phyloP scores from a whole-genome alignment of 2,797 vertebrate genomes.

The Ceryle rudis region DNA sequence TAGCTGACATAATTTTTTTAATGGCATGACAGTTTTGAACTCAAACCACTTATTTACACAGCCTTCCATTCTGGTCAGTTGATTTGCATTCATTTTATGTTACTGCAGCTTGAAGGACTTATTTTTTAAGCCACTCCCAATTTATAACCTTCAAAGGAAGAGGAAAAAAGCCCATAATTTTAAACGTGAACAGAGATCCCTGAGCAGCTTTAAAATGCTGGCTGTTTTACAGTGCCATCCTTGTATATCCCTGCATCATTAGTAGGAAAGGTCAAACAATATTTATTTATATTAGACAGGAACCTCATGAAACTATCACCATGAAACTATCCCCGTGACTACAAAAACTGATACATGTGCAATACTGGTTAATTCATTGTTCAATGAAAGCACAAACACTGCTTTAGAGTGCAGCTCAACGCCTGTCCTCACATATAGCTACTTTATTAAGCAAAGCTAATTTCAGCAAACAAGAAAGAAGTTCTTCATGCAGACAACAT shows the following conservation, averaged over 20 bases:
- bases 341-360: constrained; percentile 8
- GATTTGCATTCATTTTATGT: background rate
- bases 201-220: background rate
- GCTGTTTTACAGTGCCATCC: background rate
- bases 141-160: background rate
- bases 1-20: background rate
- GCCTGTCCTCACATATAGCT: background rate
- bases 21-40: background rate
- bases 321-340: background rate
- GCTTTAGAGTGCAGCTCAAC: background rate
- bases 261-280: constrained; percentile 37
- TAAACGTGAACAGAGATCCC: background rate
- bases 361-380: background rate
- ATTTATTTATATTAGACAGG: constrained; percentile 40
- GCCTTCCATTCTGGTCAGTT: background rate
- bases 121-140: background rate
- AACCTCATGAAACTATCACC: constrained; percentile 14
- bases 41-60: background rate
- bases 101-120: background rate
- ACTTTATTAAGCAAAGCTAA: background rate
- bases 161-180: background rate
- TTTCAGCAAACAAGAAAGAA: background rate
- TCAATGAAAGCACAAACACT: background rate
- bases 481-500: background rate
- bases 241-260: background rate